A percentile compares a stretch with the other conserved stretches of the same genome.
Conservation (phyloP, 2,113 vertebrate genomes). For the Oplegnathus fasciatus region DNA sequence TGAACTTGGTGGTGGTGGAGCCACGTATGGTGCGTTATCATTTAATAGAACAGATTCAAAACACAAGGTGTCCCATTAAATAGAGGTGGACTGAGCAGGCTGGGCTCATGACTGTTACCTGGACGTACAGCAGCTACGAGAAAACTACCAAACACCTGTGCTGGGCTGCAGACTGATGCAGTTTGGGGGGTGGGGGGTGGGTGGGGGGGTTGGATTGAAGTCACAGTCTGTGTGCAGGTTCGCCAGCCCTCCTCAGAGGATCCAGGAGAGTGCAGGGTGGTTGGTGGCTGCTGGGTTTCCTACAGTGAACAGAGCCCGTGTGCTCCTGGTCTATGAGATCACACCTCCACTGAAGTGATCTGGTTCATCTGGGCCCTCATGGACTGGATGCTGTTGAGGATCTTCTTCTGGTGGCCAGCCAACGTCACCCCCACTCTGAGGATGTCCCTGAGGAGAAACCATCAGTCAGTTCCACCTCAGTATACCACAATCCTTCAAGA, state of each 20-base stretch:
- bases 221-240: conserved; percentile 42
- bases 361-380: conserved; percentile 99
- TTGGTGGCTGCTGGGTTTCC: conserved; percentile 17
- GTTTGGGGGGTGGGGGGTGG: neutral
- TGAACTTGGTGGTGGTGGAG: neutral
- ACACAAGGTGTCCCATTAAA: neutral
- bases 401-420: conserved; percentile 98
- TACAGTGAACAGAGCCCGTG: conserved; percentile 20
- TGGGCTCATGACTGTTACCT: conserved; percentile 16
- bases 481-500: neutral
- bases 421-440: conserved; percentile 93
- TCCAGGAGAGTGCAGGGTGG: conserved; percentile 2
- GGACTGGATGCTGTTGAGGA: conserved; percentile 97
- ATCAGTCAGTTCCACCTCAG: neutral
- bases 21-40: neutral
- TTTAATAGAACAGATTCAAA: neutral
- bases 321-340: conserved; percentile 69
- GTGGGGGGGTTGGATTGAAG: conserved; percentile 31
- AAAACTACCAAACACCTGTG: conserved; percentile 26
- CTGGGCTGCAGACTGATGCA: conserved; percentile 39
- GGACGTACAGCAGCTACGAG: conserved; percentile 34
- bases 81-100: neutral
- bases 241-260: conserved; percentile 23
- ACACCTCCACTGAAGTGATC: conserved; percentile 98
- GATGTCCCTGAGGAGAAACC: conserved; percentile 89